Evolutionary conservation across 2,113 vertebrate genomes (phyloP), one percentile per base, ranked within the genome.

Genomic region (Choloepus hoffmanni): DNA sequence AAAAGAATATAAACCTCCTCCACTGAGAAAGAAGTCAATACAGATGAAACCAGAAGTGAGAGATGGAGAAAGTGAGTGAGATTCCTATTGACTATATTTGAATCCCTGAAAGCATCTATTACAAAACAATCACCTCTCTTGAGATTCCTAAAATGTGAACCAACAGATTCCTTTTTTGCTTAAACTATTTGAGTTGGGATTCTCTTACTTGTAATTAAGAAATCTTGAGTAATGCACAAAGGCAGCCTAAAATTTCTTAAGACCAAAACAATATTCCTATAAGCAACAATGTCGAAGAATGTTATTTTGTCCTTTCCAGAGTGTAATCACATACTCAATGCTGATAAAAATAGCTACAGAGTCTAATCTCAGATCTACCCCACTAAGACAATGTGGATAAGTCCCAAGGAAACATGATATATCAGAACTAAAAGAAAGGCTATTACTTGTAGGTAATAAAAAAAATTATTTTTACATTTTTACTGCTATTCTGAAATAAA

Each of bases 161-260:
- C 48, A 85, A 88, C 55, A 92, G 40, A 53, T 85, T 94, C 24
- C 8, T 63, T 70, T 26, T 72, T 53, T 50, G 24, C 26, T 86
- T 86, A 73, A 89, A 16, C 24, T 85, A 12, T 73, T 65, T 79
- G 30, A 89, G 28, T 26, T 82, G n/a, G 36, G 0, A 92, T 92
- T 89, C 82, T 92, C 88, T 74, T 89, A 89, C 76, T 45, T 97
- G 28, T 30, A 76, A 68, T 14, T 43, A 82, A 24, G 36, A 89
- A 48, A 85, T 79, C n/a, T 28, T 85, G 15, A 50, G 43, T 70
- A 95, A 58, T 26, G 72, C 16, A 67, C 40, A 81, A 2, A 76
- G 45, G 21, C 14, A 48, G 72, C 9, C 33, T 58, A 82, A 92
- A 92, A 48, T 76, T 89, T 85, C 72, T 85, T 68, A 87, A 77